Base-by-base conservation (phyloP, 2,888 invertebrate genomes). In the Brenthis hecate region DNA sequence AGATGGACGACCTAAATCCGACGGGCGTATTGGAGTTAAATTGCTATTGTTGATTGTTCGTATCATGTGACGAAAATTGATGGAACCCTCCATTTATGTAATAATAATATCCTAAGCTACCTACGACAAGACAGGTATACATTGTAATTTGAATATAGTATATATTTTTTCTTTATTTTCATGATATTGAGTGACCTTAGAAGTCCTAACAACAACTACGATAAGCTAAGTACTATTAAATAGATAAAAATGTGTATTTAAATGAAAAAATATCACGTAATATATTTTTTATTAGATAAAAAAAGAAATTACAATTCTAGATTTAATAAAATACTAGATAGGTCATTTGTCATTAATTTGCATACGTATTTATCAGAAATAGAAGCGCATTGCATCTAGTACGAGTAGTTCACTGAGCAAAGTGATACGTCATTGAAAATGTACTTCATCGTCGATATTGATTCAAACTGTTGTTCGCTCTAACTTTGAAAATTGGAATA, bases 1-100 rank as follows among this genome's bases (percentile, higher is more conserved):
- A 60, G 65, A 71, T 71, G 71, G 50, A 47, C 62, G 71, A 65
- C 71, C 71, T 65, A 65, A 68, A 68, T 68, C 66, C 61, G 43
- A 58, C 48, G 57, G 50, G 47, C 64, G 55, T 65, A 65, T 68
- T 68, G 71, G 62, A 71, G 65, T 68, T 68, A 53, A 68, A 71
- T 71, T 71, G 56, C 43, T 57, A 55, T 65, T 68, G 68, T 71
- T 68, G 68, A 68, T 68, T 68, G 60, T 63, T 63, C 28, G 62
- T 56, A 68, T 71, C 68, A 61, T 53, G 43, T 65, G 65, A 65
- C 68, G 65, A 53, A 47, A 57, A 64, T 66, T 64, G 65, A 71
- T 68, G 36, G 51, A 14, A 11, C 13, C 62, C 53, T 62, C 36
- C 19, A 62, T 19, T 32, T 36, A 43, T 43, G 36, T 43, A 1